A percentile compares a stretch with the other conserved stretches of the same genome.
These are phyloP conservation scores for Archaeoteleia sp. DNA, from an alignment of 2,888 invertebrate genomes.

Conservation along the genomic window DNA sequence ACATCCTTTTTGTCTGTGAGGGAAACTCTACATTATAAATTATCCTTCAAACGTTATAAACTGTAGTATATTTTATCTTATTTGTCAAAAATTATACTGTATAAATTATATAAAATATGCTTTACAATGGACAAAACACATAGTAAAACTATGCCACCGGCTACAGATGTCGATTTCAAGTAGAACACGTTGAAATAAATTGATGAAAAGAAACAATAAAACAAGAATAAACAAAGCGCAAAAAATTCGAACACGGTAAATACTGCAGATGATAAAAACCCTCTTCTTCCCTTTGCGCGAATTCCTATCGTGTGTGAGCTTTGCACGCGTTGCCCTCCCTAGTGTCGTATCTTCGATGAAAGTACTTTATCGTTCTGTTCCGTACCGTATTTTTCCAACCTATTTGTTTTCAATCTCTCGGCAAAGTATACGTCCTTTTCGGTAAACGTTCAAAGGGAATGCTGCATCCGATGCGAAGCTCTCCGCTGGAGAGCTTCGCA, in stretches of 20 bases:
- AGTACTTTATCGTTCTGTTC: constrained; percentile 29
- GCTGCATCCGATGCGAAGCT: constrained; percentile 18
- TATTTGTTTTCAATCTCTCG: constrained; percentile 51
- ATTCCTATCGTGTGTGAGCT: constrained; percentile 7
- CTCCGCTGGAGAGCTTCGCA: too few relatives aligned
- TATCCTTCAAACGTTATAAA: too few relatives aligned
- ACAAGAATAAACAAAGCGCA: not conserved
- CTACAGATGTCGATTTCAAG: too few relatives aligned
- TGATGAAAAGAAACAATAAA: not conserved
- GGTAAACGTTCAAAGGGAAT: constrained; percentile 52
- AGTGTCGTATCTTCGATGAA: constrained; percentile 9
- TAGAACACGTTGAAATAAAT: too few relatives aligned
- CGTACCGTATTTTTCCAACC: constrained; percentile 43
- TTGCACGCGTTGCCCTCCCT: constrained; percentile 23
- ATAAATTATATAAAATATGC: too few relatives aligned
- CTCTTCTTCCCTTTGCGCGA: not conserved
- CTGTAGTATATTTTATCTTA: too few relatives aligned
- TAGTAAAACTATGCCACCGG: too few relatives aligned
- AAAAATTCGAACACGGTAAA: not conserved
- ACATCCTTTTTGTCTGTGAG: too few relatives aligned
- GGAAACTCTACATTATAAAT: too few relatives aligned
- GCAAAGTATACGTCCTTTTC: constrained; percentile 32
- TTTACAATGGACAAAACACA: too few relatives aligned
- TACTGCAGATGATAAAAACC: not conserved
- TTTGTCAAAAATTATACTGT: too few relatives aligned